Base-by-base conservation (phyloP, 2,888 invertebrate genomes). In the Aleiodes leptofemur region DNA sequence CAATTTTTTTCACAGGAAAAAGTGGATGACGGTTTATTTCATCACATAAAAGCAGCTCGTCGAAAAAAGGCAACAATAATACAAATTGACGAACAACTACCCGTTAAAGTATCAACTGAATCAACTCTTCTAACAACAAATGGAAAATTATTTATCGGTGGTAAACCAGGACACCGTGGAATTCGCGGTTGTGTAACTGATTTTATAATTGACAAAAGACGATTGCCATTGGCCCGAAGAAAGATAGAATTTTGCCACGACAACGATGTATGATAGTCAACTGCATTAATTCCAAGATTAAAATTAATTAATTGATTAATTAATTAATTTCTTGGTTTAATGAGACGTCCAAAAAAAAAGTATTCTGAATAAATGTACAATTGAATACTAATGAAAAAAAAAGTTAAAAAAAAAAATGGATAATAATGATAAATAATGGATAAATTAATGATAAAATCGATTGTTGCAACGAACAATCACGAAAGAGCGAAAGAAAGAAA, bases 231-330 rank as follows among this genome's bases (percentile, higher is more conserved):
- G 14, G 82, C 88, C 48, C 85, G 89, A 76, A 85, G 89, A 56
- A 89, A 86, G 77, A 87, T 89, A 74, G 86, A 87, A 59, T 86
- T 86, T 75, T 89, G 89, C 78, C 89, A 89, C 82, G 89, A 89
- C 81, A 89, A 89, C 82, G 89, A 89, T 80, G 89, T 89, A 85
- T 88, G 88, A 89, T 89, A 86, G 79, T 34, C 64, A 69, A 59
- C 51, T n/a, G 29, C 51, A 57, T 50, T 53, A 53, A 16, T 16
- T 16, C 16, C 16, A 53, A 53, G 16, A 53, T 53, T 34, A 50
- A 29, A 64, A n/a, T 51, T 29, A 4, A 51, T 29, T 68, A 29
- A 68, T 23, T 23, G 29, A 29, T 23, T 7, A 64, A n/a, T 51
- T 29, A 13, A 51, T 29, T 68, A 29, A 68, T n/a, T 68, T 51